These are phyloP conservation scores for Pseudorhombus dupliciocellatus DNA, from an alignment of 2,113 vertebrate genomes.

Conservation along the genomic window DNA sequence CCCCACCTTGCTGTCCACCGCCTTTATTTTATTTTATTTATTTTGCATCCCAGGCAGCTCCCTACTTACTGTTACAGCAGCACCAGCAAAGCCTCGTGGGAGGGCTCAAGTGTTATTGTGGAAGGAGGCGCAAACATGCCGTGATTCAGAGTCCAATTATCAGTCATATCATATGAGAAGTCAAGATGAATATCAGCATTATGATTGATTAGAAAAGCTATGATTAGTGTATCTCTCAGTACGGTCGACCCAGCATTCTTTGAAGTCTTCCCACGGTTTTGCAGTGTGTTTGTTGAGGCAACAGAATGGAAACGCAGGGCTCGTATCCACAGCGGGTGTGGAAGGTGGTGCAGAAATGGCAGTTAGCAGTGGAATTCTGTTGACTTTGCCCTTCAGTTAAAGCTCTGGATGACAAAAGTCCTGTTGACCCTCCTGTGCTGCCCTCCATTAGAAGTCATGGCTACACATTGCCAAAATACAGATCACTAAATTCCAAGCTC, in stretches of 20 bases:
- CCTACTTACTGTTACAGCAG: conserved; percentile 53
- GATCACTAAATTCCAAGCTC: conserved; percentile 66
- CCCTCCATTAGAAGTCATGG: conserved; percentile 68
- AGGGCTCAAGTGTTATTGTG: conserved; percentile 37
- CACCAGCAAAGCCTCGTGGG: conserved; percentile 47
- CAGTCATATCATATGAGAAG: neutral
- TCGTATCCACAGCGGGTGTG: neutral
- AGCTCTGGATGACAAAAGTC: conserved; percentile 68
- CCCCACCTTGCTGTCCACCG: conserved; percentile 42
- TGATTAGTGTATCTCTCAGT: neutral
- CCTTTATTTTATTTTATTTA: conserved; percentile 74
- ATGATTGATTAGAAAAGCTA: neutral
- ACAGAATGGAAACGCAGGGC: no score
- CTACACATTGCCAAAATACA: conserved; percentile 63
- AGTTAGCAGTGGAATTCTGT: conserved; percentile 71
- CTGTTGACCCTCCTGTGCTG: conserved; percentile 68
- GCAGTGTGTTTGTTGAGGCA: no score
- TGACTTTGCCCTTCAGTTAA: conserved; percentile 73
- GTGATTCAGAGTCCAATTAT: conserved; percentile 33
- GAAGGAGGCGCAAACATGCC: conserved; percentile 30
- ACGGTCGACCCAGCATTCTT: no score
- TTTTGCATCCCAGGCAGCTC: conserved; percentile 54
- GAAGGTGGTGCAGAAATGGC: conserved; percentile 20
- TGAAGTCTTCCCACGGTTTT: no score
- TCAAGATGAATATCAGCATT: neutral